Conservation (phyloP, 2,113 vertebrate species). For the Trichomycterus rosablanca region DNA sequence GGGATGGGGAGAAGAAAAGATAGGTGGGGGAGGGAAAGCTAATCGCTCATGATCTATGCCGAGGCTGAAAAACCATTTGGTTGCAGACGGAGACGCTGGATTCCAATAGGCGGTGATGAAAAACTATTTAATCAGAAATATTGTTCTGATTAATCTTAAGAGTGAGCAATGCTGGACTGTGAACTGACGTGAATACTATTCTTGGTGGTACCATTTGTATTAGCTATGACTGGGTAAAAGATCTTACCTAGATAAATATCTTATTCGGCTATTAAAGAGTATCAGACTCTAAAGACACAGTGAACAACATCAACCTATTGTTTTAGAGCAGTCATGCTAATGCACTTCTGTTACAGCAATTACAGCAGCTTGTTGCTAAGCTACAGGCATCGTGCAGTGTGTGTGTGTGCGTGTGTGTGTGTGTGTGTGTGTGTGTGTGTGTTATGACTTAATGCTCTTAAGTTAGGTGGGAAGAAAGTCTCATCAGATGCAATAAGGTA, state of each 20-base stretch:
- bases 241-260: too few relatives aligned
- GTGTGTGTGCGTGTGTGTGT: conserved; percentile 21
- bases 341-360: conserved; percentile 54
- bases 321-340: conserved; percentile 53
- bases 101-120: neutral
- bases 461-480: conserved; percentile 29
- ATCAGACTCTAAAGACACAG: conserved; percentile 32
- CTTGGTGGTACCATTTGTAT: too few relatives aligned
- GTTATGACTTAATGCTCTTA: conserved; percentile 37
- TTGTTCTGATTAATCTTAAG: too few relatives aligned
- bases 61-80: conserved; percentile 7
- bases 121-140: too few relatives aligned
- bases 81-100: neutral
- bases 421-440: conserved; percentile 4
- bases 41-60: conserved; percentile 26
- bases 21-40: conserved; percentile 2
- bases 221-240: too few relatives aligned
- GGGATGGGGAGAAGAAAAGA: conserved; percentile 46
- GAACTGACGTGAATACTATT: neutral
- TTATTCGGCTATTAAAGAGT: conserved; percentile 24
- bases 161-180: neutral
- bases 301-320: conserved; percentile 45
- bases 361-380: conserved; percentile 61
- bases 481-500: conserved; percentile 32
- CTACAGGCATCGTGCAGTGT: conserved; percentile 52